Conservation (phyloP, 1,140 invertebrate genomes). For the Heliothis virescens region DNA sequence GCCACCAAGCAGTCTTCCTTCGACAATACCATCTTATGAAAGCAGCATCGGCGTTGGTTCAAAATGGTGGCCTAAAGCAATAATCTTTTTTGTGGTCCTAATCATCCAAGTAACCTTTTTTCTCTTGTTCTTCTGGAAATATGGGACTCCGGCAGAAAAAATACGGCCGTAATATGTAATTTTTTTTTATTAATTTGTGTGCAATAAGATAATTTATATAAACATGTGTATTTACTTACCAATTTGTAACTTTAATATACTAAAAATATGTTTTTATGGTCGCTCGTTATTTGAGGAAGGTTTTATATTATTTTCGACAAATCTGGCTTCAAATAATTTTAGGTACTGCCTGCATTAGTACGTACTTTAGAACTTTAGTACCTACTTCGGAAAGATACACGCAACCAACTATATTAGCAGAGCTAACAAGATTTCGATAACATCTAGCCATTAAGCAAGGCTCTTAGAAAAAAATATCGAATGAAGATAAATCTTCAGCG, state of each 20-base stretch:
- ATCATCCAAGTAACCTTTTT: conserved; percentile 59
- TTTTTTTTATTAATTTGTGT: neutral
- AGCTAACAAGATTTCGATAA: too few relatives aligned
- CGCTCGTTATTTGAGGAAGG: neutral
- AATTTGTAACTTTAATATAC: neutral
- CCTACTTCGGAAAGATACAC: too few relatives aligned
- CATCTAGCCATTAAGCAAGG: too few relatives aligned
- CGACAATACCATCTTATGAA: neutral
- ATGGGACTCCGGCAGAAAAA: neutral
- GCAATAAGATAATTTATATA: neutral
- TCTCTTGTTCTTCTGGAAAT: conserved; percentile 58
- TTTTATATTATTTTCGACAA: too few relatives aligned
- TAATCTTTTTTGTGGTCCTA: conserved; percentile 55
- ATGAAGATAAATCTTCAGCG: too few relatives aligned
- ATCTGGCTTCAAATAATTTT: too few relatives aligned
- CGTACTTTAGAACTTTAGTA: too few relatives aligned
- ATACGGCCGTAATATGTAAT: neutral
- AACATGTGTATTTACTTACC: neutral
- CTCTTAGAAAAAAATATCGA: too few relatives aligned
- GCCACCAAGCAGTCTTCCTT: neutral
- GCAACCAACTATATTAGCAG: too few relatives aligned
- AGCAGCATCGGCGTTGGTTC: conserved; percentile 51
- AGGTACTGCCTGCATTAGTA: too few relatives aligned
- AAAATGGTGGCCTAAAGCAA: conserved; percentile 61
- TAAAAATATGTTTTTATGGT: neutral